phyloP scores from a whole-genome alignment of 2,888 invertebrate species.

The Ligdia adustata region DNA sequence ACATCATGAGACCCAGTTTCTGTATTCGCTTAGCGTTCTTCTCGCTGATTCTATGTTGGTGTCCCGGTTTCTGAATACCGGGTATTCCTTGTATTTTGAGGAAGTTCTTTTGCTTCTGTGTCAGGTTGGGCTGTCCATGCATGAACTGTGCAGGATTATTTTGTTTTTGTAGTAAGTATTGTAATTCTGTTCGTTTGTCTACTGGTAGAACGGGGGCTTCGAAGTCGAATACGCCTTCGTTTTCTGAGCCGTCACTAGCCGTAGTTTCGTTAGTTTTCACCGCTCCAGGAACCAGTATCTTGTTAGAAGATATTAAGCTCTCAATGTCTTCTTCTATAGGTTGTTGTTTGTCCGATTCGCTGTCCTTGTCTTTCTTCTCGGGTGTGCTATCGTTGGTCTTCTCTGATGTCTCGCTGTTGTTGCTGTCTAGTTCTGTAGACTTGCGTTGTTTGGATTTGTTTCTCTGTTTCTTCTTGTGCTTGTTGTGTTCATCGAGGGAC shows the following conservation, averaged over 20 bases:
- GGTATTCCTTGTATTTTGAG: slow-evolving; percentile 63
- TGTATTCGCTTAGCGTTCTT: slow-evolving; percentile 76
- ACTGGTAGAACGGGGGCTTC: slow-evolving; percentile 61
- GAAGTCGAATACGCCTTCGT: slow-evolving; percentile 56
- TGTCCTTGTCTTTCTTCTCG: slow-evolving; percentile 60
- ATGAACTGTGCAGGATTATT: slow-evolving; percentile 79
- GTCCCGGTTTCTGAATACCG: slow-evolving; percentile 66
- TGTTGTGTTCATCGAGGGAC: slow-evolving; percentile 56
- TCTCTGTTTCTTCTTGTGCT: slow-evolving; percentile 70
- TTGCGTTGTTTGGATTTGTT: slow-evolving; percentile 72
- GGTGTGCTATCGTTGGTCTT: slow-evolving; percentile 65
- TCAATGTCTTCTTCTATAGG: slow-evolving; percentile 74
- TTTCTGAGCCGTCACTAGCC: slow-evolving; percentile 62
- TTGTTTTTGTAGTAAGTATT: slow-evolving; percentile 75
- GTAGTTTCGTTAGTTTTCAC: slow-evolving; percentile 47
- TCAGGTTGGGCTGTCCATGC: slow-evolving; percentile 60
- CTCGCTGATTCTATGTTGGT: slow-evolving; percentile 67
- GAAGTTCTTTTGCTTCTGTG: slow-evolving; percentile 67
- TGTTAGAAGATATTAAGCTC: slow-evolving; percentile 78
- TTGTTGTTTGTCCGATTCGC: slow-evolving; percentile 36
- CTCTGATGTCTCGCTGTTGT: slow-evolving; percentile 66
- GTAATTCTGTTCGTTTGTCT: slow-evolving; percentile 78
- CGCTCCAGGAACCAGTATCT: slow-evolving; percentile 73
- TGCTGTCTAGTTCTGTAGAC: slow-evolving; percentile 62
- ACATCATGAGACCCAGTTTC: slow-evolving; percentile 66